Base-by-base conservation (phyloP, 2,113 vertebrate species). In the Thalassarche chlororhynchos region DNA sequence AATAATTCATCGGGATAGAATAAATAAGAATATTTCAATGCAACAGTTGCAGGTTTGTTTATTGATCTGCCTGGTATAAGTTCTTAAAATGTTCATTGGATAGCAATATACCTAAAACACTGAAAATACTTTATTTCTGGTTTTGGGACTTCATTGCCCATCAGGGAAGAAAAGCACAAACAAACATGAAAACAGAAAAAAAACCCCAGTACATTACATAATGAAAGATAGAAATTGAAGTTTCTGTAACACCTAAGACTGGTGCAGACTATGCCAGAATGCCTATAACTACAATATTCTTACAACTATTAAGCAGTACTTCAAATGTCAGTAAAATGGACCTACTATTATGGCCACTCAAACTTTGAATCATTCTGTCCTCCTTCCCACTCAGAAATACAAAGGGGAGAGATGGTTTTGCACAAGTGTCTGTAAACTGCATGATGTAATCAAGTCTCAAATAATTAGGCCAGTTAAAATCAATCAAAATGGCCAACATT, bases 1-100 rank as follows among this genome's bases (percentile, higher is more conserved):
- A 97, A 91, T 96, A 91, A 97, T 97, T 96, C 57, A 95, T 95
- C 57, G 89, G 65, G 38, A 40, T 84, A 69, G 86, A 95, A 87
- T 95, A 96, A 96, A 92, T 79, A 75, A 84, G 57, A 91, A 69
- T 96, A 91, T 93, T 95, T 96, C 77, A 65, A 2, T 90, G 83
- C 76, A 87, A 44, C 47, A 46, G 38, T 89, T 90, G 72, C 86
- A 93, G 65, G 65, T 90, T 96, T 87, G 29, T 87, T 95, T 95
- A 94, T 87, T 96, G 93, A 94, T 92, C 61, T 91, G 84, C 57
- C 84, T 94, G 51, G 54, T 74, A 12, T 57, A 77, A 74, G 64
- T 93, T 92, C 74, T 84, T 92, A 61, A 87, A 83, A 81, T 3
- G 11, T 86, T 88, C 51, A 81, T 84, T 79, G 65, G 49, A 49